Base-by-base conservation (phyloP, 2,797 vertebrate genomes). In the Ispidina picta region DNA sequence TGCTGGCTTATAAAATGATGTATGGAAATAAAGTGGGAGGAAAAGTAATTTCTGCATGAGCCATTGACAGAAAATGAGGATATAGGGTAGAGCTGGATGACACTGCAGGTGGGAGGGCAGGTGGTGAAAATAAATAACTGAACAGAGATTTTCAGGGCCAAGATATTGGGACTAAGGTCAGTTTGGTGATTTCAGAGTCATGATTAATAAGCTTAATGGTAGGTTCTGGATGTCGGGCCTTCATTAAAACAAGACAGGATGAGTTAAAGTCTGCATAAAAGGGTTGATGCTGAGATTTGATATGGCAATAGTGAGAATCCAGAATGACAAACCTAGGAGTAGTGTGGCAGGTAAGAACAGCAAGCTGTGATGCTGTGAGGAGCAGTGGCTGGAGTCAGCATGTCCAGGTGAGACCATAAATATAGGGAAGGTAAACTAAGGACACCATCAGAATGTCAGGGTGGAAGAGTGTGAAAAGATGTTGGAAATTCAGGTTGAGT, bases 31-130 rank as follows among this genome's bases (percentile, higher is more conserved):
- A 74, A 80, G 69, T 90, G 72, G 31, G 66, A 84, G 56, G 75
- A 88, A 71, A 65, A 82, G 37, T 58, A 80, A 74, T 77, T 76
- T 91, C 86, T 85, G 58, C 55, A 52, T 91, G 65, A 91, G 28
- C 71, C 22, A 11, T 39, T 71, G 58, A 91, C n/a, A 65, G 72
- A 86, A 88, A 94, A 76, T 64, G 51, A 88, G 88, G 75, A 74
- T 93, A 90, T 51, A 35, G 23, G 16, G 26, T 62, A 85, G 71
- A 83, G 29, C 54, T 81, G 77, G 12, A 13, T 92, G 69, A 74
- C 60, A 37, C 37, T 84, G 65, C 75, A 80, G 83, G 63, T 69
- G 31, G 70, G 51, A 90, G 63, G 81, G 68, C 77, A 68, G 48
- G 37, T 62, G 51, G 23, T 68, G 65, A 82, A 68, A 82, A 60